Percentiles rank a stretch among this genome's conserved stretches.
phyloP scores from a whole-genome alignment of 1,140 invertebrate species.

The Neuroterus valhalla region DNA sequence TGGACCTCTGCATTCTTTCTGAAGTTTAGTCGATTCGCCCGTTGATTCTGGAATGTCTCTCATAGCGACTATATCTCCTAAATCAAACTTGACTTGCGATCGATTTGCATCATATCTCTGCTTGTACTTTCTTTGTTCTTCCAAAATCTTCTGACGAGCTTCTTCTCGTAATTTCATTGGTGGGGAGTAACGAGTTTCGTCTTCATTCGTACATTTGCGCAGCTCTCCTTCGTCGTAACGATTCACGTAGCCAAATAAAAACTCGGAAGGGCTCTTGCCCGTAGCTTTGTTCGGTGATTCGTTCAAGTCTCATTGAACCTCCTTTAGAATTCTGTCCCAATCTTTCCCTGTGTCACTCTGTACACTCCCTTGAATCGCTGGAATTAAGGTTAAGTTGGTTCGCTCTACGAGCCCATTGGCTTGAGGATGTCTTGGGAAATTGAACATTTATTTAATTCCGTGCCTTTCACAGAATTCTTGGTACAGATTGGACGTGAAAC shows the following conservation, averaged over 20 bases:
- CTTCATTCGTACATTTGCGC: neutral
- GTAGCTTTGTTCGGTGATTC: constrained; percentile 38
- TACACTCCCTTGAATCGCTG: constrained; percentile 36
- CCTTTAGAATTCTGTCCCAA: constrained; percentile 42
- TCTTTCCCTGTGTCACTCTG: constrained; percentile 10
- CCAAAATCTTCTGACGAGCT: neutral
- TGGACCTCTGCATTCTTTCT: constrained; percentile 12
- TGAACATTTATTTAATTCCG: constrained; percentile 56
- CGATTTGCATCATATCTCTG: constrained; percentile 34
- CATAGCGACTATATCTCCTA: constrained; percentile 40
- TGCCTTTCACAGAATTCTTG: constrained; percentile 46
- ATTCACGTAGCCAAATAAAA: constrained; percentile 41
- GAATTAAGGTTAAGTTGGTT: constrained; percentile 41
- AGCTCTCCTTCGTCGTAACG: too few species aligned
- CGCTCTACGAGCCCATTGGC: too few species aligned
- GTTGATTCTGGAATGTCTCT: constrained; percentile 23
- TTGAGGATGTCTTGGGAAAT: constrained; percentile 58
- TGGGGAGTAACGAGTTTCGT: neutral
- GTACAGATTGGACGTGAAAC: constrained; percentile 59
- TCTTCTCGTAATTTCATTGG: constrained; percentile 24
- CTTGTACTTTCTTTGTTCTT: constrained; percentile 39
- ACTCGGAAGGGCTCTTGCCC: constrained; percentile 37
- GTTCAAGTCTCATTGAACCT: constrained; percentile 44
- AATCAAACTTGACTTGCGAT: neutral
- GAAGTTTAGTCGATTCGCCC: constrained; percentile 29